Percentiles rank a stretch among this genome's conserved stretches.
Evolutionary conservation across 2,888 invertebrate genomes (phyloP).

Genomic region (Bombylius major): DNA sequence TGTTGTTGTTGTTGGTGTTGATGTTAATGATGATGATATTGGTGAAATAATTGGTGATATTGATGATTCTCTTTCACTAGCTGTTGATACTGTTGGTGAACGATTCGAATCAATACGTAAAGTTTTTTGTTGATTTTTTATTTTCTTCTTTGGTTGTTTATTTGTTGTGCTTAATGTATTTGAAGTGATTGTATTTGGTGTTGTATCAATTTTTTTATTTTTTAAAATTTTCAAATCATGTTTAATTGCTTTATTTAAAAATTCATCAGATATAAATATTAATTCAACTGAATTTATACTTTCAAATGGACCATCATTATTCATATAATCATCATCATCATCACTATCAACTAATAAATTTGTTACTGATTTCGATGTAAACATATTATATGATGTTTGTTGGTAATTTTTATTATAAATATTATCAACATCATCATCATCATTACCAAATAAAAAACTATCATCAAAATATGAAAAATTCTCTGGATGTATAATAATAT

Average conservation of each 20-base stretch:
- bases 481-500: slow-evolving; percentile 6
- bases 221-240: slow-evolving; percentile 15
- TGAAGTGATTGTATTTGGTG: background rate
- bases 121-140: background rate
- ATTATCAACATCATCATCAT: background rate
- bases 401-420: background rate
- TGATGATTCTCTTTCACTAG: slow-evolving; percentile 2
- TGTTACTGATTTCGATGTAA: slow-evolving; percentile 10
- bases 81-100: background rate
- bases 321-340: slow-evolving; percentile 12
- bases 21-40: background rate
- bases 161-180: background rate
- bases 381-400: background rate
- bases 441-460: background rate
- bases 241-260: slow-evolving; percentile 15
- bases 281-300: slow-evolving; percentile 17
- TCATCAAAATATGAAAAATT: background rate
- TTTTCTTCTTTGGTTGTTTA: background rate
- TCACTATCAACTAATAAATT: slow-evolving; percentile 4
- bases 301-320: slow-evolving; percentile 13
- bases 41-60: background rate
- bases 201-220: slow-evolving; percentile 4
- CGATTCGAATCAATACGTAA: background rate
- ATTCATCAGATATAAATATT: slow-evolving; percentile 19
- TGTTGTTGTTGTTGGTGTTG: background rate